Conservation (phyloP, 1,140 invertebrate genomes). For the Brachionus paranguensis region DNA sequence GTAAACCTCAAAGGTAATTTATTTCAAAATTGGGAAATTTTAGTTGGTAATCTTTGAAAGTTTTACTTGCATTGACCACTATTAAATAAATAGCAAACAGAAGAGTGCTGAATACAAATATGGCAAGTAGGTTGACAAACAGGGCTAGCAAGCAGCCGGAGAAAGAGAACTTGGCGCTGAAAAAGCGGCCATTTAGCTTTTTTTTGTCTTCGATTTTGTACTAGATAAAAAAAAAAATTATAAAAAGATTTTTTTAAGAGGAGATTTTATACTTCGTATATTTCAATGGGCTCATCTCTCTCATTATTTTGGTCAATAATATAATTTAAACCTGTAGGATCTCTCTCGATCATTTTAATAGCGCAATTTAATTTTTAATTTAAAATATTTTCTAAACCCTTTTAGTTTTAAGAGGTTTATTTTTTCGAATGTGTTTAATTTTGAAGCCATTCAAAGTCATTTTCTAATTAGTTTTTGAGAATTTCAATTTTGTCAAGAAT, state of each 20-base stretch:
- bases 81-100: not conserved
- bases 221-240: not conserved
- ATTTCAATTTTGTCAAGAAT: not conserved
- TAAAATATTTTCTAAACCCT: not conserved
- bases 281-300: not conserved
- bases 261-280: not conserved
- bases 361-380: not conserved
- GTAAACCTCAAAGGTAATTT: not conserved
- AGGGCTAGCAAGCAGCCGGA: not conserved
- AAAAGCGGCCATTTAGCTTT: not conserved
- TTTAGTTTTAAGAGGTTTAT: not conserved
- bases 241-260: not conserved
- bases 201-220: not conserved
- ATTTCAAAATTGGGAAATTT: too few relatives aligned
- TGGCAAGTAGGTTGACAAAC: not conserved
- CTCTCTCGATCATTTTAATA: not conserved
- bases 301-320: not conserved
- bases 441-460: not conserved
- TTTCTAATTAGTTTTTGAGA: not conserved
- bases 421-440: not conserved
- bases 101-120: not conserved
- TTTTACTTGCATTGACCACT: not conserved
- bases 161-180: not conserved
- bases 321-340: not conserved
- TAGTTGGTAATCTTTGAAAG: too few relatives aligned